Conservation (phyloP, 1,140 invertebrate genomes). For the Hyles euphorbiae region DNA sequence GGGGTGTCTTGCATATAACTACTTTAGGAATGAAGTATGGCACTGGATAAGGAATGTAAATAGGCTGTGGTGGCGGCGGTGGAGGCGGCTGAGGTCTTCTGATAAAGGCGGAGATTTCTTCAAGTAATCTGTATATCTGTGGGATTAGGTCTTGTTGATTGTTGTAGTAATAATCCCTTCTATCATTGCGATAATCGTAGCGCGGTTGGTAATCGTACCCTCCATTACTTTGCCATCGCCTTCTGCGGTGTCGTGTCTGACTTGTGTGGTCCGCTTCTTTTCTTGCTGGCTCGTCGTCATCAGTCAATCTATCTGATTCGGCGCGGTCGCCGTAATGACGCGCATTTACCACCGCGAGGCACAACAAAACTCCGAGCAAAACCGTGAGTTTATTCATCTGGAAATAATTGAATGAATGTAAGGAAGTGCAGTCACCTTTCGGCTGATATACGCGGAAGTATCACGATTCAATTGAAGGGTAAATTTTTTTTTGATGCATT, state of each 20-base stretch:
- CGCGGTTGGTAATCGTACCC: constrained; percentile 35
- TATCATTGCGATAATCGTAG: constrained; percentile 22
- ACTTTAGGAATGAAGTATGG: constrained; percentile 29
- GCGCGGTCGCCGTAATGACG: constrained; percentile 13
- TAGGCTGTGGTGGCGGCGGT: constrained; percentile 42
- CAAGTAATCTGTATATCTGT: constrained; percentile 38
- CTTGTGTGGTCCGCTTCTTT: constrained; percentile 9
- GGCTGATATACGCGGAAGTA: constrained; percentile 9
- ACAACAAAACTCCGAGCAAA: constrained; percentile 18
- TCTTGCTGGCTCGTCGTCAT: constrained; percentile 9
- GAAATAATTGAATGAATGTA: constrained; percentile 18
- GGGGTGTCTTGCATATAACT: constrained; percentile 10
- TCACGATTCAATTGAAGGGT: no score
- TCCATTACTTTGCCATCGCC: constrained; percentile 36
- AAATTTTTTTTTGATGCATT: no score
- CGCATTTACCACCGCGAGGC: constrained; percentile 18
- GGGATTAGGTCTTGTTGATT: constrained; percentile 36
- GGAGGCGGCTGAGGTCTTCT: constrained; percentile 29
- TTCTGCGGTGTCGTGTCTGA: constrained; percentile 33
- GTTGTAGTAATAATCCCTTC: constrained; percentile 26
- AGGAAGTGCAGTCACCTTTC: constrained; percentile 11
- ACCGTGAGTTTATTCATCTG: constrained; percentile 32
- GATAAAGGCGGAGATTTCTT: constrained; percentile 39
- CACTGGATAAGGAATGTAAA: constrained; percentile 49
- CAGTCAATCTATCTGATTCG: constrained; percentile 4